Evolutionary conservation across 2,888 invertebrate genomes (phyloP).

Genomic region (Xanthia icteritia): DNA sequence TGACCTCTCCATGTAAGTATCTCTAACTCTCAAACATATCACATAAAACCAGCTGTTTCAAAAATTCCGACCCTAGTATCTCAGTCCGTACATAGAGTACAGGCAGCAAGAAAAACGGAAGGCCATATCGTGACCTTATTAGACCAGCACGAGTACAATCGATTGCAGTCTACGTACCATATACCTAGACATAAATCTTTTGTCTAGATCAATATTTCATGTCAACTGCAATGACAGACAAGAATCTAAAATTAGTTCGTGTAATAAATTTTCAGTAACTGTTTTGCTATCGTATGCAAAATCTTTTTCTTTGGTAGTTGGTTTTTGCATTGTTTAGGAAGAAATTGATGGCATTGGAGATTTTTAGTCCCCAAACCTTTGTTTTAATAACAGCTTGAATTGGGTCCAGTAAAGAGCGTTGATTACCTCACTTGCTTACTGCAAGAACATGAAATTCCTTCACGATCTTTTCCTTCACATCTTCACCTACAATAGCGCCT

Average conservation of each 20-base stretch:
- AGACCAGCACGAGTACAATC: constrained; percentile 61
- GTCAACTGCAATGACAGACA: constrained; percentile 52
- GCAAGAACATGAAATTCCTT: too few species aligned
- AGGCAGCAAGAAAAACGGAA: constrained; percentile 62
- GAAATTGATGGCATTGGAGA: neutral
- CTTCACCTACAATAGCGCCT: too few species aligned
- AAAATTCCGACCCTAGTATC: constrained; percentile 20
- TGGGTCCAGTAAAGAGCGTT: neutral
- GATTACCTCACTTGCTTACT: too few species aligned
- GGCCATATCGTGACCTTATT: constrained; percentile 64
- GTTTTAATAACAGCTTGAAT: neutral
- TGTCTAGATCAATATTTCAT: constrained; percentile 63
- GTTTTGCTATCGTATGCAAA: constrained; percentile 50
- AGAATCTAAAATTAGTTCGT: constrained; percentile 53
- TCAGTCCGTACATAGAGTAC: constrained; percentile 32
- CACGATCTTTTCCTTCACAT: too few species aligned
- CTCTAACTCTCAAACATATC: neutral
- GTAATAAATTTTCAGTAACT: constrained; percentile 42
- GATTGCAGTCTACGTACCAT: constrained; percentile 48
- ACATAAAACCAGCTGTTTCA: neutral
- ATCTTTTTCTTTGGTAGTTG: constrained; percentile 34
- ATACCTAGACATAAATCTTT: constrained; percentile 59
- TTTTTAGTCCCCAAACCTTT: neutral
- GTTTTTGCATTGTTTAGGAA: neutral
- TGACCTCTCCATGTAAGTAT: neutral